Percentiles rank a stretch among this genome's conserved stretches.
Conservation (phyloP, 2,113 vertebrate genomes). For the Herpetotheres cachinnans region DNA sequence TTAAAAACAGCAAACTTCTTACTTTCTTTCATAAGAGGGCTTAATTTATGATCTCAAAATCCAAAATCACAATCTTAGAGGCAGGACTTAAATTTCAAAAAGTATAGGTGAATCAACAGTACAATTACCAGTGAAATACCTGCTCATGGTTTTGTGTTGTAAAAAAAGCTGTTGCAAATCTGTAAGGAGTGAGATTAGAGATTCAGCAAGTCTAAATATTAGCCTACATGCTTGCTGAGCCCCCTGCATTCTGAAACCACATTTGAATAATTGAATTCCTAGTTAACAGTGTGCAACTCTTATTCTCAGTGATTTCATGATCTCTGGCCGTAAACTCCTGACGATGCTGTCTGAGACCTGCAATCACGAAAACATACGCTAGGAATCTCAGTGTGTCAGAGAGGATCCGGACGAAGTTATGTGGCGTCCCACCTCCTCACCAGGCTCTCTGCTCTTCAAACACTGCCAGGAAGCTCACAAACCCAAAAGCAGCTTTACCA, state of each 20-base stretch:
- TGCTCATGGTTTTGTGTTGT: neutral
- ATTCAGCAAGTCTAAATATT: slow-evolving; percentile 36
- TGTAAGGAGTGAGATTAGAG: neutral
- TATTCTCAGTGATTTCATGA: neutral
- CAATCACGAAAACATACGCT: neutral
- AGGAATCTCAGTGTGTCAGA: neutral
- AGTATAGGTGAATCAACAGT: slow-evolving; percentile 14
- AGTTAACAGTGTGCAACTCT: neutral
- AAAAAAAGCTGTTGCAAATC: neutral
- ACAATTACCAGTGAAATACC: slow-evolving; percentile 1
- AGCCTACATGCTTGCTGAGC: slow-evolving; percentile 27
- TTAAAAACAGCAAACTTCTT: slow-evolving; percentile 62
- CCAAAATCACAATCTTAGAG: slow-evolving; percentile 55
- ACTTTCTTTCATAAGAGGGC: slow-evolving; percentile 58
- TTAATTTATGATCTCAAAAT: slow-evolving; percentile 67
- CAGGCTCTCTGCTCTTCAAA: neutral
- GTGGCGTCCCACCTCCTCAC: neutral
- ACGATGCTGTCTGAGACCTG: neutral
- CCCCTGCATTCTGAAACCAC: neutral
- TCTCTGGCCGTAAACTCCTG: neutral
- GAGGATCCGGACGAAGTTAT: neutral
- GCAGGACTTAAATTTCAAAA: neutral
- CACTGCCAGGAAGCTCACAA: neutral
- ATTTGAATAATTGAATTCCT: slow-evolving; percentile 24
- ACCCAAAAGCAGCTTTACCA: neutral